Base-by-base conservation (phyloP, 2,888 invertebrate species). In the Hirtodrosophila cameraria region DNA sequence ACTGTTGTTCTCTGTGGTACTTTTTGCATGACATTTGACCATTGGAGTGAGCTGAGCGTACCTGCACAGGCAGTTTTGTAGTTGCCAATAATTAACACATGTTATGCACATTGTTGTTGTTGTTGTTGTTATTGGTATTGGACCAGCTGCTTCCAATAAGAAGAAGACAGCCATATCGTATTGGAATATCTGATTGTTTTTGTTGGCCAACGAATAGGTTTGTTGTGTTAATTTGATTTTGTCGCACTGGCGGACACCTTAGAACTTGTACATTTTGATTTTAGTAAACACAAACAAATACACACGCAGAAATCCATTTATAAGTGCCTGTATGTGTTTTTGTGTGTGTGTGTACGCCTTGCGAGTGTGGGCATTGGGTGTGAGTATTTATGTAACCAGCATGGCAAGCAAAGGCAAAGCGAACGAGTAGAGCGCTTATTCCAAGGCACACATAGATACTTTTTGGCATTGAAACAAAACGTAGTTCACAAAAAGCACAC, bases 391-490 rank as follows among this genome's bases (percentile, higher is more conserved):
- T 83, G 82, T 83, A 83, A 83, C 82, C 73, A 85, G 78, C 69
- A 59, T 68, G 65, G 52, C 58, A 75, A 25, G 59, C 66, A 64
- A 38, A 63, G 36, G 42, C 53, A 45, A 42, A 50, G 31, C 45
- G 61, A 67, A 50, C 60, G 45, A 66, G 66, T 53, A 53, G 42
- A 59, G 64, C 46, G 60, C 66, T 83, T 61, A 76, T 74, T 61
- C 72, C 60, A 66, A 66, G 63, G 60, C 82, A 74, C 64, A 67
- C 68, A 71, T 59, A 82, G 78, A 86, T 82, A 86, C 78, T 70
- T 86, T 83, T 86, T 83, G 83, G 85, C 83, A 83, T 83, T 83
- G 83, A 83, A 83, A 83, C 87, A 86, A 86, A 86, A 77, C 85
- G 83, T 82, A 85, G 78, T 78, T 78, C 82, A 79, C 79, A 83